Evolutionary conservation across 2,113 vertebrate genomes (phyloP), one percentile per base, ranked within the genome.

Genomic region (Sinocyclocheilus rhinocerous): DNA sequence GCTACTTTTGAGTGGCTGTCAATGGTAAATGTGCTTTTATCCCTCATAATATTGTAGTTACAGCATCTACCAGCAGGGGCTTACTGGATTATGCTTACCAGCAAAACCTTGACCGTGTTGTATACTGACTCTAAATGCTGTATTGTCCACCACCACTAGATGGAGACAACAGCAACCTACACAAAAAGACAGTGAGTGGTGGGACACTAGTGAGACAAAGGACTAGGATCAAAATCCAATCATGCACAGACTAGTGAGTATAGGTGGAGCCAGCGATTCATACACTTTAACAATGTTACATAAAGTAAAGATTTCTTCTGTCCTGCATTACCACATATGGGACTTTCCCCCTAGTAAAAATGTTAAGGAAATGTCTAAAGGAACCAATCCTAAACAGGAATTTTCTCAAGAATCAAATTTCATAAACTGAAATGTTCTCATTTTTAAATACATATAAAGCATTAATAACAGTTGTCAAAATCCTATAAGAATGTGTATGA

Each of bases 71-170:
- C 63, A 67, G 12, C 61, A 63, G n/a, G n/a, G 11, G 61, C 2
- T 33, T 33, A 67, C 26, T 67, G 26, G 63, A 16, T 72, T 11
- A 75, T n/a, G 36, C 4, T 45, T 48, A 12, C 10, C 18, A 45
- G 63, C 11, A 29, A 33, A 69, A 69, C 42, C 8, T 33, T 42
- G 9, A 75, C 39, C 39, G 20, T 73, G 39, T n/a, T 75, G 48
- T 6, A 26, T 29, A 24, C 10, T 57, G 29, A 59, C 50, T 2
- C 16, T 48, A 26, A 22, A 6, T 76, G 33, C 9, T 45, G 33
- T 67, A 52, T 48, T 72, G 12, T 57, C 45, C 18, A 29, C 1
- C 10, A 59, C 84, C 84, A 86, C 77, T 81, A 86, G 84, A 72
- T 67, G 48, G 84, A 57, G 67, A 57, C 42, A 42, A 42, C 42